These are phyloP conservation scores for Machimus rusticus DNA, from an alignment of 2,888 invertebrate species.

Conservation along the genomic window DNA sequence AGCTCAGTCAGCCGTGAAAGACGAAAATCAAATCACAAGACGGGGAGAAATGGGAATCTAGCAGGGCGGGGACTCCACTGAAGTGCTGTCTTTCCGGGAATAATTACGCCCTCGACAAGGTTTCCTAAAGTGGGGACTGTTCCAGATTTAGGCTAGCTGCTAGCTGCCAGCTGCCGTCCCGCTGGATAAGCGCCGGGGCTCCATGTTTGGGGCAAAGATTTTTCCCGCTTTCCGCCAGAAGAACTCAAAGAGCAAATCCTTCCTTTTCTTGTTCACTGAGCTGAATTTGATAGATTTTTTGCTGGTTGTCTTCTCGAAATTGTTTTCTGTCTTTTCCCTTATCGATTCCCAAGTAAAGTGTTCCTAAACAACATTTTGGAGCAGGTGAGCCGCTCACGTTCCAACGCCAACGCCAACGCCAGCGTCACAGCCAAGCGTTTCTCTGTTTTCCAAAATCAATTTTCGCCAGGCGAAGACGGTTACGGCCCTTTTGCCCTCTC, in stretches of 20 bases:
- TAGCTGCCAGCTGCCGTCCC: not conserved
- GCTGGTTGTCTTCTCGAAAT: not conserved
- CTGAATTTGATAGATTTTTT: conserved; percentile 25
- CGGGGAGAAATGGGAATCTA: not conserved
- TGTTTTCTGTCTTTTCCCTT: not conserved
- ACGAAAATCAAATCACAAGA: conserved; percentile 12
- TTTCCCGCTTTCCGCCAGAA: not conserved
- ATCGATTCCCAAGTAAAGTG: not conserved
- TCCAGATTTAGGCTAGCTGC: not conserved
- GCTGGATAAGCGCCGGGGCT: not conserved
- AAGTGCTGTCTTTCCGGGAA: not conserved
- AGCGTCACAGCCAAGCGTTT: not conserved
- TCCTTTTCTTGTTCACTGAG: conserved; percentile 13
- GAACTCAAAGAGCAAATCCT: not conserved
- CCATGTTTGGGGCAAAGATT: not conserved
- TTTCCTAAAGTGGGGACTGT: not conserved
- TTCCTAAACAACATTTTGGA: not conserved
- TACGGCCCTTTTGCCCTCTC: not conserved
- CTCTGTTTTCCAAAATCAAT: not conserved
- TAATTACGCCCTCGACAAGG: not conserved
- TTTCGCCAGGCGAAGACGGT: not conserved
- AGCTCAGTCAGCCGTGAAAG: not conserved
- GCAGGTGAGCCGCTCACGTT: not conserved
- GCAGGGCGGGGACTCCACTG: not conserved
- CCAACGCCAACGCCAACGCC: not conserved